Conservation (phyloP, 2,888 invertebrate genomes). For the Coremacera marginata region DNA sequence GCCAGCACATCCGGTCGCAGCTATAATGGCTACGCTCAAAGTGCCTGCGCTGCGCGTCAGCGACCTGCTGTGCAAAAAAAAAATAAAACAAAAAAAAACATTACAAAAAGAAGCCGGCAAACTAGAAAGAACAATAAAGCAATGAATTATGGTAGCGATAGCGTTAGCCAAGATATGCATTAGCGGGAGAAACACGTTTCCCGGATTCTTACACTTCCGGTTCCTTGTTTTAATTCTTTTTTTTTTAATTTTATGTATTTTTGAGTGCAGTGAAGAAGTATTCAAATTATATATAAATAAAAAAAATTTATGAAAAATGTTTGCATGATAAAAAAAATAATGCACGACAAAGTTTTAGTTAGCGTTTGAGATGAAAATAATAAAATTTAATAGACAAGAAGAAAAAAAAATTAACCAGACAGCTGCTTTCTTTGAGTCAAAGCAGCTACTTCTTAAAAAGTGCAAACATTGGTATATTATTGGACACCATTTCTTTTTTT, state of each 20-base stretch:
- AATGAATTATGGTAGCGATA: slow-evolving; percentile 19
- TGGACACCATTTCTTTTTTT: neutral
- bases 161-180: slow-evolving; percentile 30
- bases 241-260: neutral
- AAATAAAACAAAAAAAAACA: neutral
- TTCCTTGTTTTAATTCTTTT: neutral
- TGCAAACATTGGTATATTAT: neutral
- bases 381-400: neutral
- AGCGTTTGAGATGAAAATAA: neutral
- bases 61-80: neutral
- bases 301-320: neutral
- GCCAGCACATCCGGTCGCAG: slow-evolving; percentile 18
- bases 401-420: neutral
- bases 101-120: neutral
- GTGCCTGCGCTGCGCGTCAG: neutral
- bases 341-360: neutral
- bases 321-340: neutral
- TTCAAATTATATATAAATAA: neutral
- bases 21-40: neutral
- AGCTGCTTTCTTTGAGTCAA: neutral
- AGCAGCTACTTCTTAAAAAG: neutral
- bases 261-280: neutral
- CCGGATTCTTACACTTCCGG: neutral
- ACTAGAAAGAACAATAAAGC: slow-evolving; percentile 22
- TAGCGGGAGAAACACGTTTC: slow-evolving; percentile 24